Base-by-base conservation (phyloP, 2,888 invertebrate species). In the Mesopsocus fuscifrons region DNA sequence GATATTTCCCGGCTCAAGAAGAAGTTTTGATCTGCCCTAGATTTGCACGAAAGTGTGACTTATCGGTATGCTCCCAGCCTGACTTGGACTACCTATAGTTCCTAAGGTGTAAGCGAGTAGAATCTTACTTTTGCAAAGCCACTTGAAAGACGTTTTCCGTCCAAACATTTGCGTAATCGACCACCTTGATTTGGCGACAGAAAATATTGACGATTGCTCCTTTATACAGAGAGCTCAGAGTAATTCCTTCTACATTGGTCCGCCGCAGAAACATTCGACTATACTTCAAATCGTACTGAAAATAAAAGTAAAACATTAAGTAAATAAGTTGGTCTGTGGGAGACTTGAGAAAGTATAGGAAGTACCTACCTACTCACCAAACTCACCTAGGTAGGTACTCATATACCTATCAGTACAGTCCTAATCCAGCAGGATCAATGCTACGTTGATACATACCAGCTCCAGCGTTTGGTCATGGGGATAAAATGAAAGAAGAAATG, bases 391-490 rank as follows among this genome's bases (percentile, higher is more conserved):
- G n/a, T n/a, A n/a, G n/a, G n/a, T n/a, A n/a, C n/a, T n/a, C n/a
- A n/a, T n/a, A n/a, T n/a, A n/a, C n/a, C n/a, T n/a, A n/a, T n/a
- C n/a, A n/a, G n/a, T n/a, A n/a, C n/a, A n/a, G n/a, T n/a, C n/a
- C n/a, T n/a, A n/a, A n/a, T n/a, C n/a, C n/a, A n/a, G n/a, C n/a
- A n/a, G n/a, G n/a, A n/a, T n/a, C n/a, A n/a, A n/a, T n/a, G n/a
- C n/a, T n/a, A n/a, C n/a, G n/a, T n/a, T n/a, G n/a, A n/a, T n/a
- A 57, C 65, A 59, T 62, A 77, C 77, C 63, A 92, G 71, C 67
- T 91, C 89, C 21, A 89, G 61, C 0, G 82, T 77, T 52, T 74
- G 72, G 57, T 89, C 88, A 41, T 65, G 66, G 2, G 78, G 75
- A 59, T 74, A 85, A 57, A 71, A 91, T 52, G 77, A 76, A 40